A percentile compares a stretch with the other conserved stretches of the same genome.
Conservation (phyloP, 1,140 invertebrate genomes). For the Heterodera carotae region DNA sequence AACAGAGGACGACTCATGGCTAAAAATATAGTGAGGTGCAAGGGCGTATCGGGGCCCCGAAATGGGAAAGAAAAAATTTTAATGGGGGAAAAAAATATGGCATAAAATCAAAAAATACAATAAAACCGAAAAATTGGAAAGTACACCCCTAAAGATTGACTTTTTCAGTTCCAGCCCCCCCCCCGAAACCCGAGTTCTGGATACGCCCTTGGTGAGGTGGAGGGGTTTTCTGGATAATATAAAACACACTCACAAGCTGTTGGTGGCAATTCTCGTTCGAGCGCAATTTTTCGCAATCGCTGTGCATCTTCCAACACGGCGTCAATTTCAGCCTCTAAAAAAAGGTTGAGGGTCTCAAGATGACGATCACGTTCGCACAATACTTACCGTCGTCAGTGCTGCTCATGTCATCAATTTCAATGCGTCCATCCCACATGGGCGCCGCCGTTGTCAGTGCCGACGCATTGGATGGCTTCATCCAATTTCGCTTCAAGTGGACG, state of each 20-base stretch:
- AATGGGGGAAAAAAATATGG: no score
- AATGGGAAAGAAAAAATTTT: no score
- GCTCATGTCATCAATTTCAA: slow-evolving; percentile 45
- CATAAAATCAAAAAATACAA: no score
- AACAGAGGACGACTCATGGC: neutral
- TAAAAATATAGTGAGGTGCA: neutral
- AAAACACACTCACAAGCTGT: slow-evolving; percentile 4
- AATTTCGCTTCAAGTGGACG: neutral
- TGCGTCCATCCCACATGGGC: slow-evolving; percentile 47
- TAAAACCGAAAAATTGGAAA: no score
- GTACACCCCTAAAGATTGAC: no score
- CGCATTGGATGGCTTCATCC: neutral
- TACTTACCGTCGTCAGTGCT: slow-evolving; percentile 47
- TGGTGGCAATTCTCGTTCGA: slow-evolving; percentile 25
- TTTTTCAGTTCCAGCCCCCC: no score
- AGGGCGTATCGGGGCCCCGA: no score
- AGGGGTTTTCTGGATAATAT: neutral
- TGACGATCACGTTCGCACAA: slow-evolving; percentile 14
- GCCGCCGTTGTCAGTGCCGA: slow-evolving; percentile 31
- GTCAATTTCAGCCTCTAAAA: slow-evolving; percentile 54
- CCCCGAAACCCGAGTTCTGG: no score
- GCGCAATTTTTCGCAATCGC: slow-evolving; percentile 13
- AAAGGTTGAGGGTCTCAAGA: no score
- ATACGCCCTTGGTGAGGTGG: no score
- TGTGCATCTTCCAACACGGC: slow-evolving; percentile 46